A percentile compares a stretch with the other conserved stretches of the same genome.
These are phyloP conservation scores for Nerophis ophidion DNA, from an alignment of 2,113 vertebrate genomes.

Conservation along the genomic window DNA sequence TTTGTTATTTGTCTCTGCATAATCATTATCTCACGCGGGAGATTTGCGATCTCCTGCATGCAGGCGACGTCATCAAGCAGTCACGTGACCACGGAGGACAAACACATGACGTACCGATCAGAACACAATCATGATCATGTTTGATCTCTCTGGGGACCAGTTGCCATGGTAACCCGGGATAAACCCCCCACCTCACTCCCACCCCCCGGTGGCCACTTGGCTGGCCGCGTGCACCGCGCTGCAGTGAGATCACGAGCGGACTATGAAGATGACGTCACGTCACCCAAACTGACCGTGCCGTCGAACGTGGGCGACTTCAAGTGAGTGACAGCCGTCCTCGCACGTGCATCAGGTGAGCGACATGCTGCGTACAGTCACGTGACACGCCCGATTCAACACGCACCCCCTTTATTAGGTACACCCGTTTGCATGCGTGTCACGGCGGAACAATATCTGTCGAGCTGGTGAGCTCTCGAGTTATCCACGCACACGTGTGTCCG, in stretches of 20 bases:
- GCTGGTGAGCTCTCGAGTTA: too few species aligned
- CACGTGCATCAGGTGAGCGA: constrained; percentile 1
- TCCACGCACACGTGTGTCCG: background rate
- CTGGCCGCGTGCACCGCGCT: constrained; percentile 43
- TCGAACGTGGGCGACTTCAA: too few species aligned
- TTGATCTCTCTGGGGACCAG: constrained; percentile 31
- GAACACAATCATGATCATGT: background rate
- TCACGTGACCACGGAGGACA: too few species aligned
- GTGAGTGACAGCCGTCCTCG: background rate
- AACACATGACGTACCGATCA: too few species aligned
- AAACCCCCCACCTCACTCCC: constrained; percentile 13
- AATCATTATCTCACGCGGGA: too few species aligned
- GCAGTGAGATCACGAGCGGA: constrained; percentile 42
- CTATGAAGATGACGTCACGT: background rate
- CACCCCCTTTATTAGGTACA: background rate
- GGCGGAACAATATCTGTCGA: background rate
- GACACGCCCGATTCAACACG: background rate
- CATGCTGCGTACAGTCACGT: background rate
- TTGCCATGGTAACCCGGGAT: constrained; percentile 66
- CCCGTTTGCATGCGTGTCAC: background rate
- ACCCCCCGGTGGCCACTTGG: too few species aligned
- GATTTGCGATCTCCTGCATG: background rate
- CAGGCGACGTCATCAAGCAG: too few species aligned
- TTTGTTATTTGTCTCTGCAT: too few species aligned
- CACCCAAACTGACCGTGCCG: too few species aligned